Evolutionary conservation across 2,888 invertebrate genomes (phyloP), one percentile per base, ranked within the genome.

Genomic region (Apeira syringaria): DNA sequence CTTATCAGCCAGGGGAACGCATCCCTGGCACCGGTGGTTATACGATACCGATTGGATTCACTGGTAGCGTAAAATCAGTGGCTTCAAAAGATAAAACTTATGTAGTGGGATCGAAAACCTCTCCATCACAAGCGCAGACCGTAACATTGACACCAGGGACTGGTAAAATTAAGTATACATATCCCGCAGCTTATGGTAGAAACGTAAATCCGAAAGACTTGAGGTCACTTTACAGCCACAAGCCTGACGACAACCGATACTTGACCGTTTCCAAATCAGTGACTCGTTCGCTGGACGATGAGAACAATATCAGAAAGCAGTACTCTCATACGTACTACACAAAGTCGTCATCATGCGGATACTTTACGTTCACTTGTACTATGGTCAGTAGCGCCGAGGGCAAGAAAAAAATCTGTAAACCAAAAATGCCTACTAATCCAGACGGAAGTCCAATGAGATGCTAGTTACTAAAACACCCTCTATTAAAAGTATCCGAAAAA

Each of bases 291-390:
- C 82, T 94, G 56, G 93, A 93, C 53, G 87, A 88, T 39, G 90
- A 89, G 27, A 91, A 91, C 65, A 92, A 91, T 60, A 91, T 93
- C 43, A 93, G 94, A 47, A 94, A 94, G 68, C 94, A 94, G 77
- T 94, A 92, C 66, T 93, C 94, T 1, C 94, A 94, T 53, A 94
- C 95, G 0, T 96, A 95, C 78, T 96, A 95, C 63, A 95, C 96
- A 0, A 96, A 96, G 76, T 95, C 96, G 5, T 96, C 96, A 1
- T 96, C 95, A 1, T 97, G 96, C 71, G 96, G 96, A 5, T 96
- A 96, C 68, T 96, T 96, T 58, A 96, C 96, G 1, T 96, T 96
- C 74, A 94, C 95, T 0, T 96, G 96, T 68, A 95, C 95, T 33
- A 93, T 95, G 68, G 94, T 95, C 0, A 93, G 94, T 59, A 94